Base-by-base conservation (phyloP, 2,888 invertebrate genomes). In the Gnatocerus cornutus region DNA sequence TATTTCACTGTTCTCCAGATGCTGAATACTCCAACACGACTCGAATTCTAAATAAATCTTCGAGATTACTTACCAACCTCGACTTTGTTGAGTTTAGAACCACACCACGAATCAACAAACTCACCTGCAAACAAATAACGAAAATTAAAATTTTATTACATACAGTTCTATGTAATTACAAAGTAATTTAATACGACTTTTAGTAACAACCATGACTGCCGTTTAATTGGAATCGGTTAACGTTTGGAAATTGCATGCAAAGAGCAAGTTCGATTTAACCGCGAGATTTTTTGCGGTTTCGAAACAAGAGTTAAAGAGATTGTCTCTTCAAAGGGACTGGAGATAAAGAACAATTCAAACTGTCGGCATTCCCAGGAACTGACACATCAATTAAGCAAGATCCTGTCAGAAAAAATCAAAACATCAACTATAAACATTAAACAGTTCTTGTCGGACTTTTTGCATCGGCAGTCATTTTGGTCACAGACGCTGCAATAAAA, bases 381-480 rank as follows among this genome's bases (percentile, higher is more conserved):
- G 80, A 82, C 82, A 81, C 82, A 81, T 81, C 81, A 82, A 81
- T 82, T 81, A 81, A 81, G 78, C 30, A 72, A 71, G 80, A 79
- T 77, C 78, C 79, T 77, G 79, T 79, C 80, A 75, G 79, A 81
- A 82, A 81, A 81, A 80, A 81, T 81, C 81, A 81, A 81, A 81
- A 81, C 81, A 81, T 79, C 79, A 67, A 77, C 81, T 71, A 78
- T 80, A 79, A 80, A 80, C 80, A 78, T 79, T 79, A 77, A 80
- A 78, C 75, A 74, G 77, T 79, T 80, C 78, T 78, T 79, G 75
- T 66, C 52, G 46, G 59, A 21, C 45, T 46, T 71, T 79, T 79
- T 81, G 58, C 53, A 72, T 73, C 76, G 76, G 78, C 78, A 77
- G 78, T 79, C 78, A 78, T 80, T 82, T 82, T 78, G 79, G 80